Conservation (phyloP, 2,888 invertebrate species). For the Linyphia triangularis region DNA sequence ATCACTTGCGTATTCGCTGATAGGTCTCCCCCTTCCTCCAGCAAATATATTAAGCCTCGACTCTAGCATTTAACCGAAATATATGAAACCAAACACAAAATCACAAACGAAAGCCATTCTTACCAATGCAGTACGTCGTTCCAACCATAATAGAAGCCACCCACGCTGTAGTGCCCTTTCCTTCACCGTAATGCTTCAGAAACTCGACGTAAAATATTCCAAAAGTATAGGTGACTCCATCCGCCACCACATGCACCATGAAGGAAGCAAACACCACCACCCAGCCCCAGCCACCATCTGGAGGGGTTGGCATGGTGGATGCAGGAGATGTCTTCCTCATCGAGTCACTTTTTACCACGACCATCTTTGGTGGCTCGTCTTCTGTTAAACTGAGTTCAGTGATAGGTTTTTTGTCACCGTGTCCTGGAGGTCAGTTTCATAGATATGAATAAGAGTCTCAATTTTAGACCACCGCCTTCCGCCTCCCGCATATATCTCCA, state of each 20-base stretch:
- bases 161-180: conserved; percentile 93
- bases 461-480: conserved; percentile 33
- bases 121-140: conserved; percentile 95
- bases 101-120: conserved; percentile 78
- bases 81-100: too few species aligned
- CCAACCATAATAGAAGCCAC: conserved; percentile 96
- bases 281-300: conserved; percentile 98
- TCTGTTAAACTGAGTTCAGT: too few species aligned
- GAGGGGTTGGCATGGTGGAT: conserved; percentile 79
- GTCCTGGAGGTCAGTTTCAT: conserved; percentile 50
- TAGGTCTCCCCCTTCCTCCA: too few species aligned
- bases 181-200: conserved; percentile 89
- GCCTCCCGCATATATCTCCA: conserved; percentile 57
- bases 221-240: conserved; percentile 98
- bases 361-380: conserved; percentile 15
- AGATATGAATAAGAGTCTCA: conserved; percentile 49
- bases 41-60: too few species aligned
- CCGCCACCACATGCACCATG: conserved; percentile 94
- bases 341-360: conserved; percentile 56
- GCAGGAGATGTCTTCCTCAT: conserved; percentile 14
- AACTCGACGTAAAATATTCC: conserved; percentile 95
- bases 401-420: conserved; percentile 48
- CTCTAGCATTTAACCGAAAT: too few species aligned
- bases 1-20: too few species aligned
- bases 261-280: conserved; percentile 95